phyloP scores from a whole-genome alignment of 2,797 vertebrate species.

The Schizothorax lantsangensis region DNA sequence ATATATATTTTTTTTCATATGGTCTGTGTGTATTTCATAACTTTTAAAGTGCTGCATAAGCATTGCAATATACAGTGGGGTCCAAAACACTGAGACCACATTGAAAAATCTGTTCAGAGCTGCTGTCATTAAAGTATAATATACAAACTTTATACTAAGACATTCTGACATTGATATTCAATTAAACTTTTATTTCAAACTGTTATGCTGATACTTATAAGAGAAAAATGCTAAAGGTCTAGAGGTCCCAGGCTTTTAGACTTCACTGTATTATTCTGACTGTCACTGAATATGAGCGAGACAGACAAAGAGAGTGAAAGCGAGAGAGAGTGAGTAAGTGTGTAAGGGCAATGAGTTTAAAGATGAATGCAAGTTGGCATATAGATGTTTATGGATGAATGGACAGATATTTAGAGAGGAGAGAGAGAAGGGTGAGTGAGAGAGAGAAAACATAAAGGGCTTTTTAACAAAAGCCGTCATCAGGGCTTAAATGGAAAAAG shows the following conservation, averaged over 20 bases:
- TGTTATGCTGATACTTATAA: background rate
- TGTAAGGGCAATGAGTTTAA: conserved; percentile 6
- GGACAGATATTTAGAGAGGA: conserved; percentile 32
- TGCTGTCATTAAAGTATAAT: background rate
- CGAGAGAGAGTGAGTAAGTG: conserved; percentile 16
- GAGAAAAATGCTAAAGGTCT: background rate
- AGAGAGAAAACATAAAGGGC: conserved; percentile 42
- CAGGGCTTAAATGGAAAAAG: conserved; percentile 50
- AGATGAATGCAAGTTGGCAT: conserved; percentile 21
- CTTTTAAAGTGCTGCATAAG: background rate
- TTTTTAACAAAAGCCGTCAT: conserved; percentile 40
- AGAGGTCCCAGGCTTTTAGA: background rate
- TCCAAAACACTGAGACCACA: background rate
- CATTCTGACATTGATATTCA: background rate
- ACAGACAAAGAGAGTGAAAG: conserved; percentile 51
- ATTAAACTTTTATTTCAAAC: background rate
- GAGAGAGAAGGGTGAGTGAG: conserved; percentile 38
- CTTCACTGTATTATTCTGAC: background rate
- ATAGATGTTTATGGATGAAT: conserved; percentile 42
- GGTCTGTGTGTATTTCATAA: conserved; percentile 1
- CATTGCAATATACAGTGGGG: background rate
- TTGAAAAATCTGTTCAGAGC: background rate
- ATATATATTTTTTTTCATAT: background rate
- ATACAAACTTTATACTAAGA: background rate
- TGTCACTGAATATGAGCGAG: conserved; percentile 39